A percentile compares a stretch with the other conserved stretches of the same genome.
Conservation (phyloP, 2,888 invertebrate species). For the Rotaria socialis region DNA sequence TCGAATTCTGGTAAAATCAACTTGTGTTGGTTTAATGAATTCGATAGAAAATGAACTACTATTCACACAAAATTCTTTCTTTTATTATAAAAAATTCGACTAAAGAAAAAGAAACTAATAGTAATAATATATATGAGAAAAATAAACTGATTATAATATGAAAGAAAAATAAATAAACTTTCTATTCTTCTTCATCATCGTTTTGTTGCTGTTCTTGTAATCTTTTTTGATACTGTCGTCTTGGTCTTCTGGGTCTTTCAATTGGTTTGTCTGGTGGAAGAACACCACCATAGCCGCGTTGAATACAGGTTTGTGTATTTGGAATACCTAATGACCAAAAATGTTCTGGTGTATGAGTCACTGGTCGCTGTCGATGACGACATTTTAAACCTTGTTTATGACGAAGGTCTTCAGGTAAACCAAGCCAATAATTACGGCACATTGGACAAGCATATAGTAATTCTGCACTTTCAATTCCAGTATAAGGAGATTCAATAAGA, state of each 20-base stretch:
- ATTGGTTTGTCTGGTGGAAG: background rate
- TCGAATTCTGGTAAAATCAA: too few relatives aligned
- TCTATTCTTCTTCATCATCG: background rate
- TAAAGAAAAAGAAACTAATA: background rate
- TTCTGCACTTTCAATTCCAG: conserved; percentile 11
- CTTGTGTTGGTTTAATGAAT: too few relatives aligned
- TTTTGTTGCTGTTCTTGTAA: background rate
- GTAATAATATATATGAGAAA: too few relatives aligned
- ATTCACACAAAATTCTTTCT: too few relatives aligned
- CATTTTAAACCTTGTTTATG: conserved; percentile 52
- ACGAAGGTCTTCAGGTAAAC: conserved; percentile 51
- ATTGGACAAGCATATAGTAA: conserved; percentile 4
- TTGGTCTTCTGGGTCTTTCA: background rate
- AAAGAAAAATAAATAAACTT: background rate
- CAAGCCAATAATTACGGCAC: conserved; percentile 44
- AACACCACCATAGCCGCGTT: conserved; percentile 49
- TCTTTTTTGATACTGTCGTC: background rate
- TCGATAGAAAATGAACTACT: too few relatives aligned
- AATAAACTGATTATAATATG: too few relatives aligned
- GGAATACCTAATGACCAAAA: conserved; percentile 59
- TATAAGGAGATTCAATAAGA: background rate
- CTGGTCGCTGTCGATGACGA: conserved; percentile 54
- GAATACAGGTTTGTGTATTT: conserved; percentile 54
- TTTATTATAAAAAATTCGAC: background rate
- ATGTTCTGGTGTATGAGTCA: conserved; percentile 54